Conservation (phyloP, 2,797 vertebrate genomes). For the Loris lydekkerianus region DNA sequence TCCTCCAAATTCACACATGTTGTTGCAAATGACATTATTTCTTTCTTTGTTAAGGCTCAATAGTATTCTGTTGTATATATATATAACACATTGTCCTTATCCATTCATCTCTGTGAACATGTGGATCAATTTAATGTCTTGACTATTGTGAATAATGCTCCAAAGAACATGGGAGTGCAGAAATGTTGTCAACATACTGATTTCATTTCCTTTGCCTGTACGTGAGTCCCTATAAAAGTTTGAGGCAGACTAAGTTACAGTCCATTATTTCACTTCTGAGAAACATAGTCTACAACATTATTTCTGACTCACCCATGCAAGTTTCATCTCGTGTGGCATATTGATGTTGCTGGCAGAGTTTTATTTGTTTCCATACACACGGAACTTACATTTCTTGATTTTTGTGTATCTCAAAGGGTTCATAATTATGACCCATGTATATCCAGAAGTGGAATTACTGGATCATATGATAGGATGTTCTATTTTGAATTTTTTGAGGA, state of each 20-base stretch:
- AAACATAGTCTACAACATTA: no score
- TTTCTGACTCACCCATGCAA: no score
- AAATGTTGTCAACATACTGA: not conserved
- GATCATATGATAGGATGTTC: not conserved
- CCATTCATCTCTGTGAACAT: not conserved
- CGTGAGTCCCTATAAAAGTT: no score
- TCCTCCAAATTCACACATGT: not conserved
- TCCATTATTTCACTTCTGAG: no score
- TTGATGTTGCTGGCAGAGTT: no score
- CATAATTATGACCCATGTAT: not conserved
- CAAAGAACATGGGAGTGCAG: not conserved
- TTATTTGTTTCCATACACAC: no score
- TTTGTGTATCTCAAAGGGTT: no score
- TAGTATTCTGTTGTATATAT: not conserved
- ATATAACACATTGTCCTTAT: not conserved
- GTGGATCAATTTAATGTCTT: not conserved
- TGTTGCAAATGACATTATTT: slow-evolving; percentile 5
- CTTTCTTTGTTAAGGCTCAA: not conserved
- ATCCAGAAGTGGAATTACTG: not conserved
- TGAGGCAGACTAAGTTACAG: no score
- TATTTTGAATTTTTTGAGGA: not conserved
- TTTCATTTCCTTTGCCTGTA: slow-evolving; percentile 10
- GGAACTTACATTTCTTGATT: no score
- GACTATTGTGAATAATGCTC: not conserved
- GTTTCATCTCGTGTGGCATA: no score